phyloP scores from a whole-genome alignment of 1,140 invertebrate genomes.

The Ceratitis capitata region DNA sequence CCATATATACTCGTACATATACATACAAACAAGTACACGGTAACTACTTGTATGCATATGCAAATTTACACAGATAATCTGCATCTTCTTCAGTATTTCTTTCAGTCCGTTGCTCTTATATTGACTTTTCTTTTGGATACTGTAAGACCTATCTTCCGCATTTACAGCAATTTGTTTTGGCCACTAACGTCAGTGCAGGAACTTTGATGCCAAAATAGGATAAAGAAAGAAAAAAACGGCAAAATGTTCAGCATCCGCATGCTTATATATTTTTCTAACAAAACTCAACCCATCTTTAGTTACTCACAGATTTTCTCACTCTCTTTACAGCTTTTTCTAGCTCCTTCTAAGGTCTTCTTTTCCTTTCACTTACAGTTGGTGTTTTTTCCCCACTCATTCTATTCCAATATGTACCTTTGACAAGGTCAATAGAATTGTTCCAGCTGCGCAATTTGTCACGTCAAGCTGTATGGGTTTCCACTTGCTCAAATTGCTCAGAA shows the following conservation, averaged over 20 bases:
- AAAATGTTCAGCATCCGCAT: not conserved
- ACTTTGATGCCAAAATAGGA: not conserved
- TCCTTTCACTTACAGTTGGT: not conserved
- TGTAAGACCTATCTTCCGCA: not conserved
- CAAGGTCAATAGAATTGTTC: not conserved
- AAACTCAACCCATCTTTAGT: not conserved
- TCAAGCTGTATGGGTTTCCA: no score
- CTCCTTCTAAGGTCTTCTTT: no score
- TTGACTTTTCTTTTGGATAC: not conserved
- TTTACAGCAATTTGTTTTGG: not conserved
- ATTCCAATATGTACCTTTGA: no score
- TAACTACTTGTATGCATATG: not conserved
- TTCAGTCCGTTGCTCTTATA: not conserved
- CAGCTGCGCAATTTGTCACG: not conserved
- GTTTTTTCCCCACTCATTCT: not conserved
- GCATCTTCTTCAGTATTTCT: not conserved
- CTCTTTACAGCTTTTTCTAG: no score
- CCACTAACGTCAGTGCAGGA: not conserved
- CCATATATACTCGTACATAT: not conserved
- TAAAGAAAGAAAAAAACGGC: no score
- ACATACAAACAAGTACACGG: not conserved
- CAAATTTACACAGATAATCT: not conserved
- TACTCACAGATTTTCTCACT: not conserved
- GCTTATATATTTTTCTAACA: not conserved
- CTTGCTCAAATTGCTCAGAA: no score